These are phyloP conservation scores for Ctenodactylus gundi DNA, from an alignment of 2,113 vertebrate genomes.

Conservation along the genomic window DNA sequence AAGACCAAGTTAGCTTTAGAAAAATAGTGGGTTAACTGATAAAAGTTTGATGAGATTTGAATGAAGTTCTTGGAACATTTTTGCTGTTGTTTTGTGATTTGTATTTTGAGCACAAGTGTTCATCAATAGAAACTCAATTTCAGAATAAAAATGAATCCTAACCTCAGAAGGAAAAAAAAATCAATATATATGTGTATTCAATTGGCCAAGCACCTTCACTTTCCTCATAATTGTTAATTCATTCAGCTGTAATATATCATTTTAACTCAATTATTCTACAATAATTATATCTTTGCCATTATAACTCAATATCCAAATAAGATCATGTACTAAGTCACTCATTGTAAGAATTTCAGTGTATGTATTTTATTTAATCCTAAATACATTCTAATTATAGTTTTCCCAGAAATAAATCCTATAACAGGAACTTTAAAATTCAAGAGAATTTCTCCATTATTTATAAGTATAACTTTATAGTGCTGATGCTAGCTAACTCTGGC, in stretches of 20 bases:
- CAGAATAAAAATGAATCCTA: not conserved
- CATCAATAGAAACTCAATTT: not conserved
- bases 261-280: not conserved
- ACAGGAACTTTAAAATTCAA: not conserved
- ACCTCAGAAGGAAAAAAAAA: not conserved
- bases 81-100: not conserved
- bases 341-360: not conserved
- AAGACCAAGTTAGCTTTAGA: not conserved
- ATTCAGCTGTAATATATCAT: not conserved
- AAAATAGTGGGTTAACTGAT: not conserved
- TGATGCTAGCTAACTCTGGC: not conserved
- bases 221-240: not conserved
- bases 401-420: not conserved
- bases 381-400: not conserved
- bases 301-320: not conserved
- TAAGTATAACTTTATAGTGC: not conserved
- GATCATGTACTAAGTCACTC: not conserved
- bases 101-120: not conserved
- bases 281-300: not conserved
- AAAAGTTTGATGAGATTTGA: not conserved
- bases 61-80: not conserved
- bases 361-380: not conserved
- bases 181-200: not conserved
- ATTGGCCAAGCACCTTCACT: too few species aligned
- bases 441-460: not conserved